Evolutionary conservation across 2,888 invertebrate species (phyloP).

Genomic region (Andrena bicolor): DNA sequence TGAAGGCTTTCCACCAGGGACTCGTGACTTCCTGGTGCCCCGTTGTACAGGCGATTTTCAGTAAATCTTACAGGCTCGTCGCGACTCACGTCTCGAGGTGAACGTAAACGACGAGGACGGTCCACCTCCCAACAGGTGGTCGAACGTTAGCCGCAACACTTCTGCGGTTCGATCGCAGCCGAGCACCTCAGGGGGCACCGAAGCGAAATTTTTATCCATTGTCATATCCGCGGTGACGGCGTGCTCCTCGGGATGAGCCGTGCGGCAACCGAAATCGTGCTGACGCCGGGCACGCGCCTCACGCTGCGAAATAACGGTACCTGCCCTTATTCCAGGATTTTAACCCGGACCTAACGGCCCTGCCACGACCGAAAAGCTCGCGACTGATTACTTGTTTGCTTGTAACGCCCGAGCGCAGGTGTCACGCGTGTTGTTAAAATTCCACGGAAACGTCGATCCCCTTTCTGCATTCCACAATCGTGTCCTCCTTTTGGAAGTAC

Average conservation of each 20-base stretch:
- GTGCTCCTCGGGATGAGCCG: conserved; percentile 64
- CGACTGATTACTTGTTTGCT: conserved; percentile 34
- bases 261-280: conserved; percentile 64
- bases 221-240: conserved; percentile 61
- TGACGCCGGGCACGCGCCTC: conserved; percentile 79
- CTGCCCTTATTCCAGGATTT: conserved; percentile 60
- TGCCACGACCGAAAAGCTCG: conserved; percentile 15
- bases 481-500: not conserved
- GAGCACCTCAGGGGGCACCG: conserved; percentile 28
- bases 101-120: conserved; percentile 49
- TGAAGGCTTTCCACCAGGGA: not conserved
- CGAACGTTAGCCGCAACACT: conserved; percentile 48
- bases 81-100: conserved; percentile 37
- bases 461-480: not conserved
- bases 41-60: conserved; percentile 13
- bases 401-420: conserved; percentile 27
- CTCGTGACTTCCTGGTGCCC: not conserved
- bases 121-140: conserved; percentile 75
- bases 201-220: conserved; percentile 71
- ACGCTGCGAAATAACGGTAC: conserved; percentile 78
- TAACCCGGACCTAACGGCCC: conserved; percentile 48
- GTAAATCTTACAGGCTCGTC: conserved; percentile 53
- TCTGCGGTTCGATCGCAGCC: conserved; percentile 49
- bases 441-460: conserved; percentile 4
- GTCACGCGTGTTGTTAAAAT: conserved; percentile 45